Evolutionary conservation across 2,797 vertebrate species (phyloP).

Genomic region (Rachycentron canadum): DNA sequence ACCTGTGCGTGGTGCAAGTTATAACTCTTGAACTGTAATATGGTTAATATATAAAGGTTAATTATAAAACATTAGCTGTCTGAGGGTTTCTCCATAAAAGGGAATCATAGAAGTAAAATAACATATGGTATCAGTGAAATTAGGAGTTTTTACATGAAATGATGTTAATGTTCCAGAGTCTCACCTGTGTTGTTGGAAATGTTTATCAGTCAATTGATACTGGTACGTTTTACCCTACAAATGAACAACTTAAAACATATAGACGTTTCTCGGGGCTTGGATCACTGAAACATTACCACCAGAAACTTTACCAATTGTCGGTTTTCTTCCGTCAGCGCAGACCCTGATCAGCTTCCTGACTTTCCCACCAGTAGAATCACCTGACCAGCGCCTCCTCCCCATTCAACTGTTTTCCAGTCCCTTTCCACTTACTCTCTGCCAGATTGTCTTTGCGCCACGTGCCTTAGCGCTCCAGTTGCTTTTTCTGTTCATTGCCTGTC

Average conservation of each 20-base stretch:
- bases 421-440: no score
- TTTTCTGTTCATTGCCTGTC: no score
- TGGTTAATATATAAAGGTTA: neutral
- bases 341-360: no score
- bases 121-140: neutral
- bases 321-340: no score
- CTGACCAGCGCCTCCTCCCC: no score
- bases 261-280: neutral
- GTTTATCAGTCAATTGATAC: neutral
- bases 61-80: neutral
- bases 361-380: no score
- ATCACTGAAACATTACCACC: neutral
- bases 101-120: neutral
- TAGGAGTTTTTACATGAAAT: neutral
- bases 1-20: conserved; percentile 1
- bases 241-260: neutral
- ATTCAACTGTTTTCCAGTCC: no score
- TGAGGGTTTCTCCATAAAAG: neutral
- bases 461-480: no score
- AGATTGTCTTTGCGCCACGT: no score
- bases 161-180: neutral
- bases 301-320: no score
- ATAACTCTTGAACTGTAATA: neutral
- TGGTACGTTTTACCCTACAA: neutral
- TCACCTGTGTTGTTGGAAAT: neutral